Conservation (phyloP, 1,140 invertebrate species). For the Whitmania pigra region DNA sequence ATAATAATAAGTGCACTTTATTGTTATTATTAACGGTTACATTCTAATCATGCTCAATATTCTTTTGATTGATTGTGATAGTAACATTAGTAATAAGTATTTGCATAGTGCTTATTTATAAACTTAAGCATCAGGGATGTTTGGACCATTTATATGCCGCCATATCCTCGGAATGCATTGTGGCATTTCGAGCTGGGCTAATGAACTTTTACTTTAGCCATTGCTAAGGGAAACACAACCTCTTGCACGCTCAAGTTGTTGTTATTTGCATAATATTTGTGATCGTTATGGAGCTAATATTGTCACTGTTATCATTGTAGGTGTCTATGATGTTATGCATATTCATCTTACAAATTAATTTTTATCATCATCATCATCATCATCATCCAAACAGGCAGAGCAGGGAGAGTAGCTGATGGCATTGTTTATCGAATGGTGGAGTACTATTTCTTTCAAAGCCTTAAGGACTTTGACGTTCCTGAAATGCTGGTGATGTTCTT, state of each 20-base stretch:
- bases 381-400: slow-evolving; percentile 53
- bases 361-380: neutral
- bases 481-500: slow-evolving; percentile 41
- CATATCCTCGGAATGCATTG: too few relatives aligned
- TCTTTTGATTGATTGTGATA: neutral
- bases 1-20: neutral
- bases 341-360: too few relatives aligned
- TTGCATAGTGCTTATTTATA: too few relatives aligned
- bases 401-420: slow-evolving; percentile 70
- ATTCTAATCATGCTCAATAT: neutral
- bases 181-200: too few relatives aligned
- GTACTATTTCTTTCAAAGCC: slow-evolving; percentile 52
- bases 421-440: slow-evolving; percentile 72
- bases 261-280: too few relatives aligned
- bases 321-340: too few relatives aligned
- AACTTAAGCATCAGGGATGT: too few relatives aligned
- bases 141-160: too few relatives aligned
- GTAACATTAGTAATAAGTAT: neutral
- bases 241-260: too few relatives aligned
- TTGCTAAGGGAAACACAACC: too few relatives aligned
- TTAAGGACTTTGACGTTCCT: slow-evolving; percentile 36
- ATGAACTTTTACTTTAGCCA: too few relatives aligned
- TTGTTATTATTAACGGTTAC: neutral
- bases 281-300: neutral
- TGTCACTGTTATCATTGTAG: neutral